phyloP scores from a whole-genome alignment of 2,888 invertebrate genomes.

The Trachelus stipa region DNA sequence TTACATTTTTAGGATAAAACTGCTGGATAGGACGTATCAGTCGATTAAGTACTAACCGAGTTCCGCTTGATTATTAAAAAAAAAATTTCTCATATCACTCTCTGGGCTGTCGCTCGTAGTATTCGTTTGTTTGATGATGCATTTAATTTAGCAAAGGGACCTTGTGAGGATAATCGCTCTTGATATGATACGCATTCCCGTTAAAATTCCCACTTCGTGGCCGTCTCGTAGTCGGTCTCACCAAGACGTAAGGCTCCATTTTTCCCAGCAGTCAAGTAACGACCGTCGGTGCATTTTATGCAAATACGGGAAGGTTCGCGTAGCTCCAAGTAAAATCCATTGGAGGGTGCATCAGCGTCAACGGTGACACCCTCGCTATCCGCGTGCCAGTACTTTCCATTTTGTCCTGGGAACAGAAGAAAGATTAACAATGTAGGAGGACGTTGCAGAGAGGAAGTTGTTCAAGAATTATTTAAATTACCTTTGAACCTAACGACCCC shows the following conservation, averaged over 20 bases:
- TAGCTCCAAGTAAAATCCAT: constrained; percentile 92
- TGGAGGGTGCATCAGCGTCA: constrained; percentile 83
- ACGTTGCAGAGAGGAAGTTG: not conserved
- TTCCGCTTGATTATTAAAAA: not conserved
- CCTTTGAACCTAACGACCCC: constrained; percentile 94
- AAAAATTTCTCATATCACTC: not conserved
- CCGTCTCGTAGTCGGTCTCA: constrained; percentile 79
- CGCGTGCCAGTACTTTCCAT: constrained; percentile 94
- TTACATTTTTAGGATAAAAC: not conserved
- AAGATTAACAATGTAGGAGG: not conserved
- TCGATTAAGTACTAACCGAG: not conserved
- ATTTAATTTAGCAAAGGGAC: not conserved
- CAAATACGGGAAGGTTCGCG: constrained; percentile 93
- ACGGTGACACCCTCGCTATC: constrained; percentile 89
- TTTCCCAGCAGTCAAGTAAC: constrained; percentile 89
- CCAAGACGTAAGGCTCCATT: constrained; percentile 91
- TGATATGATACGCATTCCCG: constrained; percentile 5
- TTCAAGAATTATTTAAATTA: constrained; percentile 58
- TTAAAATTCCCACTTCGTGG: constrained; percentile 96
- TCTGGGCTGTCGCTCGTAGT: not conserved
- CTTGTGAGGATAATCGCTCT: not conserved
- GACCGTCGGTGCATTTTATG: constrained; percentile 82
- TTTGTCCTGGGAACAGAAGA: constrained; percentile 76
- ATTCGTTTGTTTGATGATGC: not conserved
- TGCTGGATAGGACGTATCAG: not conserved